Evolutionary conservation across 2,797 vertebrate genomes (phyloP).

Genomic region (Numenius phaeopus): DNA sequence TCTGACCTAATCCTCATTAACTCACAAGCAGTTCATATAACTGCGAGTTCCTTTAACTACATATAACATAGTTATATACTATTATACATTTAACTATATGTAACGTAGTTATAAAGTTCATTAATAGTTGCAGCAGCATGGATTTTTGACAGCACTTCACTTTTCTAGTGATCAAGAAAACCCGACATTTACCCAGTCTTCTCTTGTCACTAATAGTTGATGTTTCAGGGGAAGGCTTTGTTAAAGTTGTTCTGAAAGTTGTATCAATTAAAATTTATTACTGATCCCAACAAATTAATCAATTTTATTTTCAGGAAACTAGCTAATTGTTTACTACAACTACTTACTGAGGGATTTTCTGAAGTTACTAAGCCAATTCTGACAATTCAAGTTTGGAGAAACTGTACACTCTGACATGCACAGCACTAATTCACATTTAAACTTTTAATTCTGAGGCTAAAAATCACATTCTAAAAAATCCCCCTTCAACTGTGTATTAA

Average conservation of each 20-base stretch:
- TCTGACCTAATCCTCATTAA: background rate
- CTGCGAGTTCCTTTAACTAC: too few species aligned
- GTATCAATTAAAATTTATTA: background rate
- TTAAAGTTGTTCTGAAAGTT: background rate
- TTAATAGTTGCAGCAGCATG: background rate
- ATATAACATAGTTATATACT: too few species aligned
- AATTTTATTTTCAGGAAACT: background rate
- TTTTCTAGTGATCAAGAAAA: background rate
- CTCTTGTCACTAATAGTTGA: background rate
- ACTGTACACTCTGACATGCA: background rate
- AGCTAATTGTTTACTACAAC: background rate
- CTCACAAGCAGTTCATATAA: background rate
- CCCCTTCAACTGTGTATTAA: background rate
- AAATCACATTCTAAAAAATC: background rate
- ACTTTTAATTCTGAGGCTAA: background rate
- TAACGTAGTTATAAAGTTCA: too few species aligned
- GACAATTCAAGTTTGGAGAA: background rate
- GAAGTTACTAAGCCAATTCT: background rate
- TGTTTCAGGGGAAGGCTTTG: background rate
- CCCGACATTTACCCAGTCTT: background rate
- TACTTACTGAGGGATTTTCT: background rate
- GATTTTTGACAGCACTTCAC: background rate
- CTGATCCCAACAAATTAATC: background rate
- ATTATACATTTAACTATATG: too few species aligned
- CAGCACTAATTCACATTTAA: background rate